Conservation (phyloP, 2,113 vertebrate genomes). For the Oreamnos americanus region DNA sequence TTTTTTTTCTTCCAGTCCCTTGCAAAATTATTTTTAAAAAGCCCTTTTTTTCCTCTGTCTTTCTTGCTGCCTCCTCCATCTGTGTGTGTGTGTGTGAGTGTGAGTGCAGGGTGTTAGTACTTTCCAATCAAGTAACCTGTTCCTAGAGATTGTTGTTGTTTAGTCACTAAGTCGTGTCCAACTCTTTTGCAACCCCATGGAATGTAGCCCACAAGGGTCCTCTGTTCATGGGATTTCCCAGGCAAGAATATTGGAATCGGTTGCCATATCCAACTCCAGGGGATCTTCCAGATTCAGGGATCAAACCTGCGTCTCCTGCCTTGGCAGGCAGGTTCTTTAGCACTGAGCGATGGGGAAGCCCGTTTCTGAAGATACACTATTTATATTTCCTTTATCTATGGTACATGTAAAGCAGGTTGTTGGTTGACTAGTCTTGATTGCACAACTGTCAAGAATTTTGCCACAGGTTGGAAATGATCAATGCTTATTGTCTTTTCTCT, state of each 20-base stretch:
- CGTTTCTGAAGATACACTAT: background rate
- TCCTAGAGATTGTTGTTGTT: background rate
- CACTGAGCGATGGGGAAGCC: background rate
- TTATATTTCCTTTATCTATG: background rate
- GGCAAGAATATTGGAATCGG: background rate
- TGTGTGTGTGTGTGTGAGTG: fast-evolving
- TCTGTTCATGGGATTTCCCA: background rate
- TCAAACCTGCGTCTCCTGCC: background rate
- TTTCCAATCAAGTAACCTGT: background rate
- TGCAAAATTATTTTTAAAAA: background rate
- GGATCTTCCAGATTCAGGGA: background rate
- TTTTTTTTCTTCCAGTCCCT: background rate
- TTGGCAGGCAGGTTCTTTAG: background rate
- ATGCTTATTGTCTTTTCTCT: background rate
- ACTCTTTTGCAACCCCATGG: background rate
- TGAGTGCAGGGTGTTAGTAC: fast-evolving
- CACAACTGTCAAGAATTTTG: background rate
- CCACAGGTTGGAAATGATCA: background rate
- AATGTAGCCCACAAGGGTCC: background rate
- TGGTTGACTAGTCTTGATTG: background rate
- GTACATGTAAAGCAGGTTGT: background rate
- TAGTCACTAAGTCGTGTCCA: background rate
- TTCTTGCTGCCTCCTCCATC: background rate
- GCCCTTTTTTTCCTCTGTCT: background rate
- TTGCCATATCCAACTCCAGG: background rate